phyloP scores from a whole-genome alignment of 1,140 invertebrate genomes.

The Trypoxylus dichotomus region DNA sequence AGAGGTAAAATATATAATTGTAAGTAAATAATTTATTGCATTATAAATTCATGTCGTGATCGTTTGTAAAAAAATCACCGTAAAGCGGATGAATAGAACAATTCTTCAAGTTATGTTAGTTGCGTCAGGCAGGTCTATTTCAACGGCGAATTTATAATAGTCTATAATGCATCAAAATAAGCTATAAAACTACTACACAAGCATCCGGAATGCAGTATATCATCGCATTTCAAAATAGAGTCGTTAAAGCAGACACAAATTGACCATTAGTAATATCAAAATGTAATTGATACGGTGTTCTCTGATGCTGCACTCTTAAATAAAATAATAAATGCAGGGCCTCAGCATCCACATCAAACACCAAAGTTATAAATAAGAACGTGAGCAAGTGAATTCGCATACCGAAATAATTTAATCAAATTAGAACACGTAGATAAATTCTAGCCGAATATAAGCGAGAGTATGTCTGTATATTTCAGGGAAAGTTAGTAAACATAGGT shows the following conservation, averaged over 20 bases:
- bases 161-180: neutral
- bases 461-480: neutral
- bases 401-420: neutral
- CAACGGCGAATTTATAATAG: neutral
- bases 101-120: neutral
- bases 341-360: neutral
- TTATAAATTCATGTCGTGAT: neutral
- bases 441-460: neutral
- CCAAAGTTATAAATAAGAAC: neutral
- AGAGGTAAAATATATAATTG: neutral
- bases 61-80: neutral
- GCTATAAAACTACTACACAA: neutral
- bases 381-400: neutral
- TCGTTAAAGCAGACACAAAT: neutral
- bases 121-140: neutral
- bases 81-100: neutral
- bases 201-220: neutral
- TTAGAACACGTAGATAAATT: neutral
- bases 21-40: neutral
- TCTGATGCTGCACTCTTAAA: neutral
- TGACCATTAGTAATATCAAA: constrained; percentile 18
- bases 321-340: constrained; percentile 6
- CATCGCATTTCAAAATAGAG: constrained; percentile 12
- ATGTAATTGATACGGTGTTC: neutral
- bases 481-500: neutral